Evolutionary conservation across 2,113 vertebrate genomes (phyloP), one percentile per base, ranked within the genome.

Genomic region (Pluvianellus socialis): DNA sequence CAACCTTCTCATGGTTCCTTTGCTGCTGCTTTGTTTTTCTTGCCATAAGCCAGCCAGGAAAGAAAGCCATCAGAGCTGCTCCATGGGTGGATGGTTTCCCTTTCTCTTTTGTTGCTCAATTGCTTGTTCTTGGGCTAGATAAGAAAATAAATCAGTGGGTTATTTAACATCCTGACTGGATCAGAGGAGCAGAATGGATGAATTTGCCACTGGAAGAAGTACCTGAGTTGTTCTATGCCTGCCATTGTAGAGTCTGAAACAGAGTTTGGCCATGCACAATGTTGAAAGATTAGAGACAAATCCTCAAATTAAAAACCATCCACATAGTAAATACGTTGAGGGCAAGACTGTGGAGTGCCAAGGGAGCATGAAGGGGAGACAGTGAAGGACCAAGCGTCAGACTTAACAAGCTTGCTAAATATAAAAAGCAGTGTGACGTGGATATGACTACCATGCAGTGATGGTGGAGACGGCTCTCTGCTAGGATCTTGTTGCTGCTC

Each of bases 291-390:
- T 4, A 55, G 21, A 84, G 35, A 2, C 3, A 63, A 38, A 65
- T 23, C 33, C 65, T 47, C 44, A 59, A 77, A 81, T 40, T 44
- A 18, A 76, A 83, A 82, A 79, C 12, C 30, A 50, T 59, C 33
- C 9, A 20, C 0, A 0, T 2, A 35, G 42, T 3, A 11, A 82
- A 71, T 40, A 13, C 1, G 3, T 14, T n/a, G 12, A 77, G 40
- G 22, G 22, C 30, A 65, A 49, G 44, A 33, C 40, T 40, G 20
- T 7, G 22, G 15, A 38, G 26, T 13, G 50, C 17, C 62, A 70
- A 63, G 47, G 24, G 47, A 44, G 5, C 53, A 61, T 0, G 0
- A 45, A 86, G 33, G 21, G 26, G 44, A 42, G 23, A 38, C 3
- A 58, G 17, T 1, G 33, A 45, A 45, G 14, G 35, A 24, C 4